Evolutionary conservation across 2,888 invertebrate genomes (phyloP).

Genomic region (Psylliodes chrysocephalus): DNA sequence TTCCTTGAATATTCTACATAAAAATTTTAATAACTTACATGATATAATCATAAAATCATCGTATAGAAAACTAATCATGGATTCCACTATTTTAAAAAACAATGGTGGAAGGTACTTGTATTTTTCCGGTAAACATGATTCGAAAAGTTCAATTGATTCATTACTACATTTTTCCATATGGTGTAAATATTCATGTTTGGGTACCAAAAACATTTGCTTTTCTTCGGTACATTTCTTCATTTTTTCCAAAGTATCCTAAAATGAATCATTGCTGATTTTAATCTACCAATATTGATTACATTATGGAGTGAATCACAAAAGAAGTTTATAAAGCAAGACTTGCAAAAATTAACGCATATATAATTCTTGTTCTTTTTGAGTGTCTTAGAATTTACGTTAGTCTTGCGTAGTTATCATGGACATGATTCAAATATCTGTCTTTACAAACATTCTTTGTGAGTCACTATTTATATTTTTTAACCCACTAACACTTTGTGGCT

Average conservation of each 20-base stretch:
- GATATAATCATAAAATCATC: constrained; percentile 6
- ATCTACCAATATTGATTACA: too few relatives aligned
- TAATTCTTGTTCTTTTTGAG: too few relatives aligned
- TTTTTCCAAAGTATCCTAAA: not conserved
- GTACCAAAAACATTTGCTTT: not conserved
- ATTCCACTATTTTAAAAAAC: constrained; percentile 9
- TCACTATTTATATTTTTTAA: too few relatives aligned
- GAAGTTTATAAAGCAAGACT: too few relatives aligned
- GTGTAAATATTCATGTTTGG: not conserved
- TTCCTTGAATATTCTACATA: not conserved
- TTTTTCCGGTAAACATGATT: constrained; percentile 17
- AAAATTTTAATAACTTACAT: constrained; percentile 8
- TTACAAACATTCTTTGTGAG: too few relatives aligned
- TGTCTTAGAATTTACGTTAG: too few relatives aligned
- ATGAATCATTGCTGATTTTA: not conserved
- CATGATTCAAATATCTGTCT: too few relatives aligned
- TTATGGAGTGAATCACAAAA: too few relatives aligned
- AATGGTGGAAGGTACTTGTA: constrained; percentile 15
- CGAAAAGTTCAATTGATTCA: not conserved
- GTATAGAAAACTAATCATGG: constrained; percentile 10
- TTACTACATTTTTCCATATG: constrained; percentile 14
- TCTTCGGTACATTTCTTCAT: not conserved
- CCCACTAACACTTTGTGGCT: too few relatives aligned
- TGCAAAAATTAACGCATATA: too few relatives aligned
- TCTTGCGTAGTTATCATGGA: too few relatives aligned